Evolutionary conservation across 1,140 invertebrate species (phyloP).

Genomic region (Ceratina japonica): DNA sequence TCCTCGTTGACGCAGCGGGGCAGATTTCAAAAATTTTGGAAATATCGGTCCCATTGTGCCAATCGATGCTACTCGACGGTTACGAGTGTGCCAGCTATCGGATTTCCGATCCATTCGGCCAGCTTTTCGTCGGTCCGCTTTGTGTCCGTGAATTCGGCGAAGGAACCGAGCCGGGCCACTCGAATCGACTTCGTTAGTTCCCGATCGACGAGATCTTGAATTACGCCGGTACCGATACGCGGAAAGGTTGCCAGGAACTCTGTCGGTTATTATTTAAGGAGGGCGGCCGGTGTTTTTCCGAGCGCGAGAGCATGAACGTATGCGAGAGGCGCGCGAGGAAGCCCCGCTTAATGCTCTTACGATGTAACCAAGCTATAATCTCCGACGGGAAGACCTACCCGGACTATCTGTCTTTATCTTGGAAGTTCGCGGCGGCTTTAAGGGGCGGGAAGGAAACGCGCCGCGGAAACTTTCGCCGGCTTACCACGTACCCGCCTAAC

Average conservation of each 20-base stretch:
- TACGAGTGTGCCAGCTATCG: slow-evolving; percentile 15
- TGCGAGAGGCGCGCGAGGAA: slow-evolving; percentile 52
- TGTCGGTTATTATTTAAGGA: no score
- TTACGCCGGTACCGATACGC: no score
- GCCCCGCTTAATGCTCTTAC: slow-evolving; percentile 70
- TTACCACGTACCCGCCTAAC: background rate
- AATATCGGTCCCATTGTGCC: background rate
- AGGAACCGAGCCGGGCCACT: background rate
- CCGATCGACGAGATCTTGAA: background rate
- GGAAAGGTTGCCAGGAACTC: background rate
- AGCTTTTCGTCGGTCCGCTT: background rate
- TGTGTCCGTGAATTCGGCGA: background rate
- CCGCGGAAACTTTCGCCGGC: slow-evolving; percentile 5
- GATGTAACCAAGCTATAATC: slow-evolving; percentile 70
- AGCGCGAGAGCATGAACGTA: background rate
- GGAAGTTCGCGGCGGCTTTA: slow-evolving; percentile 54
- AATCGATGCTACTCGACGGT: background rate
- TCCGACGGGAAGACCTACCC: slow-evolving; percentile 70
- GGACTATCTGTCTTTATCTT: slow-evolving; percentile 67
- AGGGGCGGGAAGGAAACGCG: background rate
- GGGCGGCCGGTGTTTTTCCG: background rate
- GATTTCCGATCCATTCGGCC: background rate
- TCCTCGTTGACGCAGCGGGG: background rate
- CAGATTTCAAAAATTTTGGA: background rate
- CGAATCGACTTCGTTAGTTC: slow-evolving; percentile 9